These are phyloP conservation scores for Pseudanteris insignis DNA, from an alignment of 2,888 invertebrate species.

Conservation along the genomic window DNA sequence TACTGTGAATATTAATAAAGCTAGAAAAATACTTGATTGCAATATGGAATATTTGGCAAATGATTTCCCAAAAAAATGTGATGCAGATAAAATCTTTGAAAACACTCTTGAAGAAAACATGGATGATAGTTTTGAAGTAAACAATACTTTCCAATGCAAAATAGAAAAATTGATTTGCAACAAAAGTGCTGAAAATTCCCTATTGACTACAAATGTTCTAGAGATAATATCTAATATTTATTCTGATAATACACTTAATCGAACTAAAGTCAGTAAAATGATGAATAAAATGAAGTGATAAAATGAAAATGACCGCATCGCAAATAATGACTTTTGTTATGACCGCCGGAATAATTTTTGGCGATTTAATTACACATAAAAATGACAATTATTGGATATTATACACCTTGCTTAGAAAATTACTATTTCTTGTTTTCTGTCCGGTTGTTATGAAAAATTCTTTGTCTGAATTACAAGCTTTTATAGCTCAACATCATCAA, in stretches of 20 bases:
- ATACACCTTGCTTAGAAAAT: conserved; percentile 15
- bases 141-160: neutral
- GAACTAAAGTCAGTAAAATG: conserved; percentile 3
- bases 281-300: conserved; percentile 7
- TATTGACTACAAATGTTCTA: conserved; percentile 1
- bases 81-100: neutral
- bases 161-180: conserved; percentile 1
- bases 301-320: conserved; percentile 20
- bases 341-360: conserved; percentile 6
- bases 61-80: neutral
- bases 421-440: conserved; percentile 9
- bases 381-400: conserved; percentile 15
- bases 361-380: conserved; percentile 15
- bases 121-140: too few species aligned
- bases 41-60: neutral
- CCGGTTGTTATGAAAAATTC: conserved; percentile 5
- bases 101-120: too few species aligned
- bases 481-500: conserved; percentile 7
- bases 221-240: conserved; percentile 3
- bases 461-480: conserved; percentile 1
- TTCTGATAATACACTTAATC: conserved; percentile 7
- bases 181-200: neutral
- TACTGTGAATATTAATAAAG: neutral
- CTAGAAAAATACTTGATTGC: neutral
- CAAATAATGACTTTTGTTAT: conserved; percentile 21